A percentile compares a stretch with the other conserved stretches of the same genome.
Conservation (phyloP, 2,888 invertebrate genomes). For the Atethmia centrago region DNA sequence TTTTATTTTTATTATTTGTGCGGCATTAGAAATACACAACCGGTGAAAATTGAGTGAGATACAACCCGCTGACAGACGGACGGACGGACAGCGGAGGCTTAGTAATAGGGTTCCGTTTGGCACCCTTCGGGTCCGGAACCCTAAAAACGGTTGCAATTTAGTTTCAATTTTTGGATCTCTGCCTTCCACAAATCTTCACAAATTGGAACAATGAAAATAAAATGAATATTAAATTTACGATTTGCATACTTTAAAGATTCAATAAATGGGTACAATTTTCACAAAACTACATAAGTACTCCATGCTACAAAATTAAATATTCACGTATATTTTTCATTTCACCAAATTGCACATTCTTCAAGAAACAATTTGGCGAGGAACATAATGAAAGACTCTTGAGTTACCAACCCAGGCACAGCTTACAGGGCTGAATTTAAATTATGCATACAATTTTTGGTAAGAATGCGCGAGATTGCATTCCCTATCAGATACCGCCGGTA, state of each 20-base stretch:
- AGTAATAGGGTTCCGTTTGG: no score
- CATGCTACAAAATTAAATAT: constrained; percentile 32
- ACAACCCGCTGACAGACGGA: no score
- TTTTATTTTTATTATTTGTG: no score
- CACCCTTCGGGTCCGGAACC: rapidly evolving
- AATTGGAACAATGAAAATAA: not conserved
- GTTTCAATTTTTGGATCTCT: no score
- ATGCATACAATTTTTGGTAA: constrained; percentile 17
- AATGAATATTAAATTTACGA: not conserved
- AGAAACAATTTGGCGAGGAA: constrained; percentile 33
- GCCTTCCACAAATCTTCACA: not conserved
- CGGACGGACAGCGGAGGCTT: no score
- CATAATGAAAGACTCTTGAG: constrained; percentile 33
- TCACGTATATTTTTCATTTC: constrained; percentile 50
- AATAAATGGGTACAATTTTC: not conserved
- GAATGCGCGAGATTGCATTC: no score
- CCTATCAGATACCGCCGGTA: not conserved
- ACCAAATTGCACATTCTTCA: constrained; percentile 37
- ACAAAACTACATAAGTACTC: not conserved
- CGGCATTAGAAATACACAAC: no score
- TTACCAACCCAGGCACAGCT: not conserved
- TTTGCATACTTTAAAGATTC: not conserved
- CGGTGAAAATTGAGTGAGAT: no score
- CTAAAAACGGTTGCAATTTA: no score
- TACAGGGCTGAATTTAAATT: constrained; percentile 24